phyloP scores from a whole-genome alignment of 2,797 vertebrate species.

The Triplophysa yarkandensis region DNA sequence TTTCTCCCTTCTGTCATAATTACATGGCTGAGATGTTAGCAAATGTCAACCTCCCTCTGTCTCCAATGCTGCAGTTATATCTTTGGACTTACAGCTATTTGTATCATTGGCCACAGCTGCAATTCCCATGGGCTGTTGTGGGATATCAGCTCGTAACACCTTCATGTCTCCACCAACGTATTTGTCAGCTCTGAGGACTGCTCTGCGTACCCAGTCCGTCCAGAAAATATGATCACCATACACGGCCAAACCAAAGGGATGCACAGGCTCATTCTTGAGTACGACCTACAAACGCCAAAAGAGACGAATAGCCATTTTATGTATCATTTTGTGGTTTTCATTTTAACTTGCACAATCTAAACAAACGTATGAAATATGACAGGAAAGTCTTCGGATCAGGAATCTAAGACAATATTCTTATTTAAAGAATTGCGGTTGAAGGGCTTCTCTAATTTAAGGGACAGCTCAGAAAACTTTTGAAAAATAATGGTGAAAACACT shows the following conservation, averaged over 20 bases:
- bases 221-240: conserved; percentile 97
- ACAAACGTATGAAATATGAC: no score
- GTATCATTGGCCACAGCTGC: conserved; percentile 94
- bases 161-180: conserved; percentile 91
- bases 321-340: no score
- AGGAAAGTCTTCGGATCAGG: no score
- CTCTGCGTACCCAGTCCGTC: conserved; percentile 97
- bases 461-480: no score
- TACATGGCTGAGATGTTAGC: conserved; percentile 38
- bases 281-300: conserved; percentile 78
- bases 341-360: no score
- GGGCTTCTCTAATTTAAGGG: no score
- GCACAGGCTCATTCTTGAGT: conserved; percentile 92
- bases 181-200: conserved; percentile 93
- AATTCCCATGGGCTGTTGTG: conserved; percentile 98
- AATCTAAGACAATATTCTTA: no score
- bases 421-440: no score
- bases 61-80: neutral
- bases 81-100: conserved; percentile 88
- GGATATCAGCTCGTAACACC: conserved; percentile 92
- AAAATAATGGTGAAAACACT: no score
- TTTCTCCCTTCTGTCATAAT: conserved; percentile 47
- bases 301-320: neutral
- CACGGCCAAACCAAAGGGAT: conserved; percentile 93
- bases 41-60: conserved; percentile 37